Evolutionary conservation across 1,140 invertebrate genomes (phyloP).

Genomic region (Thalassaphorura encarpata): DNA sequence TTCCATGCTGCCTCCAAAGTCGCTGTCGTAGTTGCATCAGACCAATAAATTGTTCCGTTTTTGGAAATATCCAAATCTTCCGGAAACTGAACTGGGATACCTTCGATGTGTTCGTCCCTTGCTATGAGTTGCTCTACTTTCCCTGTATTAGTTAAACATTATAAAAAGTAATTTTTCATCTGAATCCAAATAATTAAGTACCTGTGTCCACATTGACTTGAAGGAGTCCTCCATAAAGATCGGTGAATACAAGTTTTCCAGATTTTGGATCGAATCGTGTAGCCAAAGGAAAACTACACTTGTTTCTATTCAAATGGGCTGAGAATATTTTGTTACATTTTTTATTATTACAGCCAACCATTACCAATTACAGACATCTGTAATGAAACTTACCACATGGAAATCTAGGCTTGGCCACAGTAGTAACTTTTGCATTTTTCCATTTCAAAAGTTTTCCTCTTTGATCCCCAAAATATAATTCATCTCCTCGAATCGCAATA

Average conservation of each 20-base stretch:
- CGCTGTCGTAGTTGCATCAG: slow-evolving; percentile 39
- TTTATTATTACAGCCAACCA: neutral
- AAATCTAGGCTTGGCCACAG: slow-evolving; percentile 37
- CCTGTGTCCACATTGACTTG: slow-evolving; percentile 41
- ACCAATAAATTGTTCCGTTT: slow-evolving; percentile 41
- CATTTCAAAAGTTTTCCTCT: slow-evolving; percentile 30
- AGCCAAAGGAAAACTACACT: slow-evolving; percentile 44
- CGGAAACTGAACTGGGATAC: slow-evolving; percentile 34
- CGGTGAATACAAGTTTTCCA: slow-evolving; percentile 40
- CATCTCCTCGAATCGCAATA: slow-evolving; percentile 21
- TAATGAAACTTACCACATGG: slow-evolving; percentile 36
- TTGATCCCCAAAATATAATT: slow-evolving; percentile 32
- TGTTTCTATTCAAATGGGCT: slow-evolving; percentile 7
- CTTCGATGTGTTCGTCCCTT: slow-evolving; percentile 34
- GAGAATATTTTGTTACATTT: neutral
- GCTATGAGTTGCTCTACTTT: slow-evolving; percentile 34
- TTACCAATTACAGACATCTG: too few species aligned
- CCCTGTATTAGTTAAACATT: slow-evolving; percentile 33
- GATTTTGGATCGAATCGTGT: slow-evolving; percentile 40
- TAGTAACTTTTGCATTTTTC: slow-evolving; percentile 23
- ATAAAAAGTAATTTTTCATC: neutral
- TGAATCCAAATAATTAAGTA: slow-evolving; percentile 17
- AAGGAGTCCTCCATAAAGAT: slow-evolving; percentile 43
- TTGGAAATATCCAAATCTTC: slow-evolving; percentile 41
- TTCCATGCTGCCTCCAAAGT: slow-evolving; percentile 36